Evolutionary conservation across 2,888 invertebrate species (phyloP).

Genomic region (Drosophila recens): DNA sequence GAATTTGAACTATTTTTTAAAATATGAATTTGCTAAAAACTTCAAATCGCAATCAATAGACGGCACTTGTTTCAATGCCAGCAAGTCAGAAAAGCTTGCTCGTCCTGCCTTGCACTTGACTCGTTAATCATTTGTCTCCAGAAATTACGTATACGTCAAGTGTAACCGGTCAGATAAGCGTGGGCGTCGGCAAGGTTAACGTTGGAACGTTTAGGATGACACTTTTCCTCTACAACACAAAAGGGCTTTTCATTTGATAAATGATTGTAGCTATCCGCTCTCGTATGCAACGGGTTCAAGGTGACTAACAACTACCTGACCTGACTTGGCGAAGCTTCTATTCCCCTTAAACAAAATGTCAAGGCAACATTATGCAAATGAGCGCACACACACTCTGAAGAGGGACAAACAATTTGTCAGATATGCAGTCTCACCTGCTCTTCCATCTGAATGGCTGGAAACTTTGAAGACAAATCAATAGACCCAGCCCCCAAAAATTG

Average conservation of each 20-base stretch:
- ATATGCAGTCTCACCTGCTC: slow-evolving; percentile 16
- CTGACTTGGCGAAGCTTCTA: slow-evolving; percentile 40
- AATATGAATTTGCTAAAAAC: too few species aligned
- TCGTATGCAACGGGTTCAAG: slow-evolving; percentile 62
- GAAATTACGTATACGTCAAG: slow-evolving; percentile 78
- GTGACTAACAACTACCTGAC: slow-evolving; percentile 58
- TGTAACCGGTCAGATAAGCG: slow-evolving; percentile 75
- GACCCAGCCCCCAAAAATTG: slow-evolving; percentile 35
- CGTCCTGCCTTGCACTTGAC: slow-evolving; percentile 32
- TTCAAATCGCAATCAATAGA: neutral
- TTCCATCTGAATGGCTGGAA: slow-evolving; percentile 29
- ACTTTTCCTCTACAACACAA: slow-evolving; percentile 35
- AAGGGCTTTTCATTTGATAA: slow-evolving; percentile 70
- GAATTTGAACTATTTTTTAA: too few species aligned
- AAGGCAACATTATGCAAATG: slow-evolving; percentile 71
- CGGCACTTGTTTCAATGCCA: slow-evolving; percentile 15
- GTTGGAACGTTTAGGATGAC: slow-evolving; percentile 26
- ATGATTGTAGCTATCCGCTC: slow-evolving; percentile 41
- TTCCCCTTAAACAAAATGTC: slow-evolving; percentile 24
- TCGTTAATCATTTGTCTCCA: slow-evolving; percentile 70
- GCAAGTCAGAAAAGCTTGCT: slow-evolving; percentile 4
- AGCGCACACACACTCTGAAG: slow-evolving; percentile 21
- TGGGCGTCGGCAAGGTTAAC: slow-evolving; percentile 42
- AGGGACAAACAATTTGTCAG: slow-evolving; percentile 70
- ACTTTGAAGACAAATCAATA: slow-evolving; percentile 67